Conservation (phyloP, 2,113 vertebrate genomes). For the Cromileptes altivelis region DNA sequence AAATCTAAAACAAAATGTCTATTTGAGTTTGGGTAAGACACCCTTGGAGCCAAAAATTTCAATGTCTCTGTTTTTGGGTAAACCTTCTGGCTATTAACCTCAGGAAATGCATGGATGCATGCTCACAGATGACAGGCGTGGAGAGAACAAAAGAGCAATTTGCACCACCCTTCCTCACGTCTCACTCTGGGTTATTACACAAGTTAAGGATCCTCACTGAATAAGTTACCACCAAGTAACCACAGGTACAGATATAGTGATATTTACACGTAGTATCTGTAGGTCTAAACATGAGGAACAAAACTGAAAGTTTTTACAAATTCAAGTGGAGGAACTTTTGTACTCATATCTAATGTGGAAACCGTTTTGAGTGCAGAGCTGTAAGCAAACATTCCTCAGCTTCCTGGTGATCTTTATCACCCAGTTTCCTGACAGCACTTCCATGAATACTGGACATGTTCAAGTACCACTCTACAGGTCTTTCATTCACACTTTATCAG, state of each 20-base stretch:
- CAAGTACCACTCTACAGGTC: no score
- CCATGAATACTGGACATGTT: background rate
- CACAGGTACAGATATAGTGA: background rate
- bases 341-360: background rate
- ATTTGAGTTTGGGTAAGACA: no score
- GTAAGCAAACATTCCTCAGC: background rate
- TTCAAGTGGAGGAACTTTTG: no score
- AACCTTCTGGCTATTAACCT: background rate
- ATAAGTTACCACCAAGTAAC: background rate
- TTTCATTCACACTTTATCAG: background rate
- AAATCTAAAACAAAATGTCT: background rate
- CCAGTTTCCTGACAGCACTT: slow-evolving; percentile 10
- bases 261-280: background rate
- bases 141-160: background rate
- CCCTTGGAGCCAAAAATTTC: no score
- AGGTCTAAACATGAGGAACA: background rate
- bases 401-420: slow-evolving; percentile 11
- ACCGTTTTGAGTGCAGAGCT: background rate
- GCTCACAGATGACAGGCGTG: background rate
- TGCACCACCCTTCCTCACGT: background rate
- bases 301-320: background rate
- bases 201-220: no score
- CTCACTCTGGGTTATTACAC: background rate
- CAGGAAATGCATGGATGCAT: background rate
- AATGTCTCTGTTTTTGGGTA: background rate